Evolutionary conservation across 2,113 vertebrate species (phyloP).

Genomic region (Heteronetta atricapilla): DNA sequence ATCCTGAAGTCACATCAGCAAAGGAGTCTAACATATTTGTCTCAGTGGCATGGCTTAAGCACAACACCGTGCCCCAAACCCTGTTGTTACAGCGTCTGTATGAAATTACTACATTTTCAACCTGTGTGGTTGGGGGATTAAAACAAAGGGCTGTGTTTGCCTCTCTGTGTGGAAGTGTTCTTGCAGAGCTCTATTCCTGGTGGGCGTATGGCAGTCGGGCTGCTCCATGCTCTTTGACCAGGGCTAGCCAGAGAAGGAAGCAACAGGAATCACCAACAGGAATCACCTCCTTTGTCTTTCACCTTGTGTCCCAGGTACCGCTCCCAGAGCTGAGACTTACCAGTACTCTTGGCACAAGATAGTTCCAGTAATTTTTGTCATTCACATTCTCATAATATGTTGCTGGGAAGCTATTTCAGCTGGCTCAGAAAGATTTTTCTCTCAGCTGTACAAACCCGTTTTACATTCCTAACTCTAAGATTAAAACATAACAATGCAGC

Average conservation of each 20-base stretch:
- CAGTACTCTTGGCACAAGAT: not conserved
- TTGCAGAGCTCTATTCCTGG: not conserved
- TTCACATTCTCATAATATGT: not conserved
- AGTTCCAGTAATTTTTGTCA: not conserved
- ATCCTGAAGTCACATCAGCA: not conserved
- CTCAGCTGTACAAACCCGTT: not conserved
- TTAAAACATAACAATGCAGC: conserved; percentile 22
- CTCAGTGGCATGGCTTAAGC: not conserved
- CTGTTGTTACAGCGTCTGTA: not conserved
- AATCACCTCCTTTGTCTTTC: not conserved
- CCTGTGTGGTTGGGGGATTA: not conserved
- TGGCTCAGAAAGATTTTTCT: not conserved
- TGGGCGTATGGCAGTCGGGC: not conserved
- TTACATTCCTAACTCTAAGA: not conserved
- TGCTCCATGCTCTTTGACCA: not conserved
- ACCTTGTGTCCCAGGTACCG: not conserved
- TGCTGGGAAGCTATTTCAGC: not conserved
- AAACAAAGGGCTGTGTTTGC: not conserved
- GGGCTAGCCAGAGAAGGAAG: not conserved
- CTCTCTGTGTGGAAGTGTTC: accelerated
- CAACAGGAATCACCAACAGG: not conserved
- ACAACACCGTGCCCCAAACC: not conserved
- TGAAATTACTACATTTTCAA: not conserved
- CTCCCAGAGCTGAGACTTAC: not conserved
- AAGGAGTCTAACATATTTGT: not conserved